Conservation (phyloP, 2,888 invertebrate genomes). For the Drosophila lutescens region DNA sequence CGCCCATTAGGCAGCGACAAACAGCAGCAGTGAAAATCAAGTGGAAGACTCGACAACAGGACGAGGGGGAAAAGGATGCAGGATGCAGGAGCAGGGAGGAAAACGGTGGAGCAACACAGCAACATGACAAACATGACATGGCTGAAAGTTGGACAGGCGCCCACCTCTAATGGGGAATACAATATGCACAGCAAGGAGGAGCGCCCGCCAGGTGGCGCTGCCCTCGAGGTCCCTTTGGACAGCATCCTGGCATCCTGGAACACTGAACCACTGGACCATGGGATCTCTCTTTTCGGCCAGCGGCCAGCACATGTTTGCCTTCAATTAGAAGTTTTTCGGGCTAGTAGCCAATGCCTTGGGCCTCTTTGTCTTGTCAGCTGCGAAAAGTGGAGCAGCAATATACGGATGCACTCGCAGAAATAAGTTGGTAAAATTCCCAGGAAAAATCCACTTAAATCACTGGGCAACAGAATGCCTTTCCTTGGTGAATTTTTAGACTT, state of each 20-base stretch:
- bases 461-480: too few species aligned
- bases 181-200: conserved; percentile 15
- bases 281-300: conserved; percentile 1
- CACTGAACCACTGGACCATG: conserved; percentile 1
- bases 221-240: conserved; percentile 7
- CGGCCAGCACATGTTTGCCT: conserved; percentile 64
- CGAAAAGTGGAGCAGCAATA: conserved; percentile 50
- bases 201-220: conserved; percentile 12
- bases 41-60: conserved; percentile 25
- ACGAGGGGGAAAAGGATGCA: conserved; percentile 1
- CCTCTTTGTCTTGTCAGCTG: conserved; percentile 46
- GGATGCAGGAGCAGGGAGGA: neutral
- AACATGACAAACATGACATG: conserved; percentile 57
- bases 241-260: neutral
- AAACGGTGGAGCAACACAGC: conserved; percentile 17
- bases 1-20: conserved; percentile 63
- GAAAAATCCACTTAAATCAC: too few species aligned
- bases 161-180: conserved; percentile 26
- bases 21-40: conserved; percentile 34
- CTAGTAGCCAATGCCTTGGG: conserved; percentile 12
- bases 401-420: neutral
- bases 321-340: conserved; percentile 70
- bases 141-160: conserved; percentile 56
- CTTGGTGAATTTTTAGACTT: too few species aligned
- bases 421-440: too few species aligned